These are phyloP conservation scores for Tiliacea aurago DNA, from an alignment of 2,888 invertebrate genomes.

Conservation along the genomic window DNA sequence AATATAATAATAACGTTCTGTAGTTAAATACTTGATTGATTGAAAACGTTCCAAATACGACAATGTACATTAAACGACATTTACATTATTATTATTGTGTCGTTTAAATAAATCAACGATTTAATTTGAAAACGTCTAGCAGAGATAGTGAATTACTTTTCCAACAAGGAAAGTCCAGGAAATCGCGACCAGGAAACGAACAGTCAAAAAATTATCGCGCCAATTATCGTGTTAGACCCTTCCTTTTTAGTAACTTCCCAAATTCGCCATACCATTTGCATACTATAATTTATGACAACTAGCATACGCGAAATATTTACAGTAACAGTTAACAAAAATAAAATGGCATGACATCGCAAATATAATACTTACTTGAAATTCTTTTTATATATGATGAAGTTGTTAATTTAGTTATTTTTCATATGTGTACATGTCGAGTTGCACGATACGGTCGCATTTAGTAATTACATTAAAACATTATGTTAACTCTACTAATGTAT, in stretches of 20 bases:
- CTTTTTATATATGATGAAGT: conserved; percentile 56
- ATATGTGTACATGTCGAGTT: conserved; percentile 18
- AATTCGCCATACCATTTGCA: conserved; percentile 34
- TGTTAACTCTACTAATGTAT: conserved; percentile 42
- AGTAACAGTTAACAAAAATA: conserved; percentile 36
- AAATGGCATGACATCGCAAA: conserved; percentile 33
- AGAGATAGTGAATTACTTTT: neutral
- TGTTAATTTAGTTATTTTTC: conserved; percentile 48
- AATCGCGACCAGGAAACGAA: neutral
- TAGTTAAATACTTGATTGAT: conserved; percentile 7
- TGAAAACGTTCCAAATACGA: conserved; percentile 6
- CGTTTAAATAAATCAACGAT: no score
- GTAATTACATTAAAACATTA: conserved; percentile 62
- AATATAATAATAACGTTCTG: neutral
- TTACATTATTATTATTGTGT: no score
- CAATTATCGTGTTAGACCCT: conserved; percentile 19
- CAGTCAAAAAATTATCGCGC: conserved; percentile 11
- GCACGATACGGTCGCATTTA: conserved; percentile 48
- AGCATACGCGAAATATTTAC: conserved; percentile 30
- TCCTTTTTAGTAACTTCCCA: conserved; percentile 8
- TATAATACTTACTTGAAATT: conserved; percentile 43
- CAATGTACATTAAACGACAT: no score
- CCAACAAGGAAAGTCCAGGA: neutral
- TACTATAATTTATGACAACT: conserved; percentile 31
- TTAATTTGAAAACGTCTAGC: no score